Evolutionary conservation across 2,113 vertebrate species (phyloP).

Genomic region (Neolamprologus hecqui): DNA sequence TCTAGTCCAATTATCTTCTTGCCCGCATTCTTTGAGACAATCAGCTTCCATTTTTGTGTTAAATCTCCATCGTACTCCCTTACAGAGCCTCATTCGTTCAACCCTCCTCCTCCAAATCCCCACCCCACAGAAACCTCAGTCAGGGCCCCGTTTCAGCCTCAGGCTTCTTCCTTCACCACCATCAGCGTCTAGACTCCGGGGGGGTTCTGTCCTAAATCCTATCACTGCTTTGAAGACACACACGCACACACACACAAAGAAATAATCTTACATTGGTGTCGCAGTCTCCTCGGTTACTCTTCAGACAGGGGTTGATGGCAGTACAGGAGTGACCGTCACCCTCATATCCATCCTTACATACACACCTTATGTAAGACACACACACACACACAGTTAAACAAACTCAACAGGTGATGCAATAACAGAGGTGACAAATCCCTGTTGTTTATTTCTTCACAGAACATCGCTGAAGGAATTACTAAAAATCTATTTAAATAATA

Average conservation of each 20-base stretch:
- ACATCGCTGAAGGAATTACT: neutral
- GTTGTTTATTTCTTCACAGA: neutral
- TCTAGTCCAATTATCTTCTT: neutral
- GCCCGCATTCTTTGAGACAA: neutral
- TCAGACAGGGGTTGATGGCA: constrained; percentile 76
- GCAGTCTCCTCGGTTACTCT: constrained; percentile 76
- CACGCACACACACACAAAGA: neutral
- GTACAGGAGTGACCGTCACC: constrained; percentile 86
- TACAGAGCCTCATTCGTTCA: neutral
- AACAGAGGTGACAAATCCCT: neutral
- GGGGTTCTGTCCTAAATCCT: neutral
- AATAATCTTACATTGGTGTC: constrained; percentile 77
- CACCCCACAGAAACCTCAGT: neutral
- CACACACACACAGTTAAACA: neutral
- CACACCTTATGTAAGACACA: constrained; percentile 52
- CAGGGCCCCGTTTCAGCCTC: neutral
- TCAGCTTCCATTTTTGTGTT: neutral
- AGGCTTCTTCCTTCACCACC: neutral
- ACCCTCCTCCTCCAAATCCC: neutral
- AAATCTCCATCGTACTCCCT: neutral
- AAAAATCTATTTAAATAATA: neutral
- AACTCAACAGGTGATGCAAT: neutral
- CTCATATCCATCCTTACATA: constrained; percentile 69
- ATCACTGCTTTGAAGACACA: neutral
- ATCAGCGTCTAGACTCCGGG: neutral